Evolutionary conservation across 2,888 invertebrate genomes (phyloP), one percentile per base, ranked within the genome.

Genomic region (Byasa hedistus): DNA sequence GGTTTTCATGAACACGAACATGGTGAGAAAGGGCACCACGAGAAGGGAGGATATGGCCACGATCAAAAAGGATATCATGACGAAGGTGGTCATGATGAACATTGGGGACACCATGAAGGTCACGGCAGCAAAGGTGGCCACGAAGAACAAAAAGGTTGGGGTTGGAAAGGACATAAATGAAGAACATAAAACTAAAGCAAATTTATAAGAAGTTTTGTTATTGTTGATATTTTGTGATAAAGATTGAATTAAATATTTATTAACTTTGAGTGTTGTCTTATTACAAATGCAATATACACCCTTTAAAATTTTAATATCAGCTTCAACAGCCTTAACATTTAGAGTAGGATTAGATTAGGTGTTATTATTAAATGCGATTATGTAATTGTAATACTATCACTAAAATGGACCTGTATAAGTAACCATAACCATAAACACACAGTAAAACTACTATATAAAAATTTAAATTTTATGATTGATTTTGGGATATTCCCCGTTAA

Each of bases 141-240:
- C 75, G 95, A 95, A 66, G 94, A 95, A 69, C 95, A 96, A 83
- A 96, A 96, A 81, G 94, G 94, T 76, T 96, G 96, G 96, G 94
- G 94, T 76, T 94, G 93, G 83, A 91, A 93, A 75, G 91, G 91
- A 69, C 86, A 88, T 75, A 80, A 85, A 83, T 82, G 22, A 56
- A 48, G 15, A 22, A 78, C 81, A 61, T 70, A 54, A 62, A 64
- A 39, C 27, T 39, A 55, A 61, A 21, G 24, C 55, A 27, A 59
- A 51, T 23, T 10, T 19, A 56, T 55, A 36, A 51, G 21, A 27
- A 54, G 24, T 62, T 68, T 66, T 69, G 64, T 69, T 69, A 69
- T 69, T 70, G 68, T 69, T 70, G 63, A 63, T 64, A 63, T 65
- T 70, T 71, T 70, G 66, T 68, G 66, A 70, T 71, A 71, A 66